These are phyloP conservation scores for Cherax destructor DNA, from an alignment of 1,140 invertebrate species.

Conservation along the genomic window DNA sequence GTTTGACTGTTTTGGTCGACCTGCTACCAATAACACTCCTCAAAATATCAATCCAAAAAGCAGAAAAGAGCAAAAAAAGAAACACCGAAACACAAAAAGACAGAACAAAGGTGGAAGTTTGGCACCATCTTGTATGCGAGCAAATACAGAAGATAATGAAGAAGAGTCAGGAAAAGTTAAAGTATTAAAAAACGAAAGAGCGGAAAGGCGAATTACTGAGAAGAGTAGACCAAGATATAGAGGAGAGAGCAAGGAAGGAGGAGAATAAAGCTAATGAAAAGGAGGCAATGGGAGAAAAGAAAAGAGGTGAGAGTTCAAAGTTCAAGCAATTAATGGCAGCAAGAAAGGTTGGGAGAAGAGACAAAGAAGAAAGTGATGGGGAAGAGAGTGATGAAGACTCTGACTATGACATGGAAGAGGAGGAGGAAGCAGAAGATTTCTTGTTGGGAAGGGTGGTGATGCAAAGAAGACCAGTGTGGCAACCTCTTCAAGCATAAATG, in stretches of 20 bases:
- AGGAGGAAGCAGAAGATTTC: constrained; percentile 59
- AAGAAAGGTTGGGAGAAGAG: constrained; percentile 37
- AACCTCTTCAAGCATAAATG: background rate
- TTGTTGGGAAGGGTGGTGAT: background rate
- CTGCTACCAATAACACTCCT: constrained; percentile 27
- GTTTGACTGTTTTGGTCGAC: constrained; percentile 67
- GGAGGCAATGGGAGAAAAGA: background rate
- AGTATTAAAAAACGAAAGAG: constrained; percentile 37
- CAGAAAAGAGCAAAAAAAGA: constrained; percentile 64
- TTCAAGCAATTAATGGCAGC: constrained; percentile 69
- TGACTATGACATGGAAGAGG: constrained; percentile 57
- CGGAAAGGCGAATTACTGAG: constrained; percentile 54
- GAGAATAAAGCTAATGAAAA: background rate
- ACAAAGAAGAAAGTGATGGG: constrained; percentile 41
- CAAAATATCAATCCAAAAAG: constrained; percentile 68
- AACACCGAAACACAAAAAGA: constrained; percentile 39
- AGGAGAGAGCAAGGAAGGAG: constrained; percentile 27
- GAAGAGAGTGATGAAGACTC: constrained; percentile 58
- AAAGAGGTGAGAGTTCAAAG: constrained; percentile 59
- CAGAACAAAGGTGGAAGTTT: constrained; percentile 35
- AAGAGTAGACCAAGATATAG: constrained; percentile 64
- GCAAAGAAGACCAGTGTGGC: background rate
- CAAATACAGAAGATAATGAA: constrained; percentile 58
- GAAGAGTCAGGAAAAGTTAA: background rate
- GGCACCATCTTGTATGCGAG: constrained; percentile 48